Conservation (phyloP, 2,888 invertebrate genomes). For the Spisula subtruncata region DNA sequence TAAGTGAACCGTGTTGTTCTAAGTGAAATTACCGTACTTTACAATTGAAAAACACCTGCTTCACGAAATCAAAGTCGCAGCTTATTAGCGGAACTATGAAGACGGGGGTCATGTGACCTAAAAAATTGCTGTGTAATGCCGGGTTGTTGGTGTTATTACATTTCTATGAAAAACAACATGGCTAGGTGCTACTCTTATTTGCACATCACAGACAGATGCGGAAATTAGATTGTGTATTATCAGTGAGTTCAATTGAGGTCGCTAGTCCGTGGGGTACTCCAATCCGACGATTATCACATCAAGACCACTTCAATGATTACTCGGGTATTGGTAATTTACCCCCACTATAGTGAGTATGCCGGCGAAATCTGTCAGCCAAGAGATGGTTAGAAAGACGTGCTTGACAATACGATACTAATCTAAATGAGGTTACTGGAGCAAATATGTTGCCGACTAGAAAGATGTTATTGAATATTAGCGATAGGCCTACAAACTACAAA, state of each 20-base stretch:
- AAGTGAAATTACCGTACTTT: too few species aligned
- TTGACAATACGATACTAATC: slow-evolving; percentile 15
- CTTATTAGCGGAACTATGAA: background rate
- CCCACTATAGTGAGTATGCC: slow-evolving; percentile 39
- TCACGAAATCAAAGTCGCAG: too few species aligned
- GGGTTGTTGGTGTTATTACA: background rate
- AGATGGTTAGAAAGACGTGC: background rate
- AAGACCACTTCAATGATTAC: slow-evolving; percentile 43
- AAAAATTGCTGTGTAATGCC: slow-evolving; percentile 8
- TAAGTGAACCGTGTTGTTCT: too few species aligned
- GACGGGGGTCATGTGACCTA: background rate
- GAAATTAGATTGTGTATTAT: slow-evolving; percentile 52
- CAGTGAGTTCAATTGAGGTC: slow-evolving; percentile 53
- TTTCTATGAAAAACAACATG: background rate
- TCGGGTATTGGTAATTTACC: slow-evolving; percentile 56
- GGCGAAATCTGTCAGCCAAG: background rate
- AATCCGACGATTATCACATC: slow-evolving; percentile 55
- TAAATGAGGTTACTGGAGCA: background rate
- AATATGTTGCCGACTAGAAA: slow-evolving; percentile 21
- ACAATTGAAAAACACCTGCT: too few species aligned
- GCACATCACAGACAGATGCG: slow-evolving; percentile 34
- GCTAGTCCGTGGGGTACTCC: slow-evolving; percentile 57
- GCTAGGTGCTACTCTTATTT: slow-evolving; percentile 10
- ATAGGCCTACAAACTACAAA: too few species aligned
- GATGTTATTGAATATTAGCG: slow-evolving; percentile 36